Evolutionary conservation across 2,797 vertebrate genomes (phyloP).

Genomic region (Garrulus glandarius): DNA sequence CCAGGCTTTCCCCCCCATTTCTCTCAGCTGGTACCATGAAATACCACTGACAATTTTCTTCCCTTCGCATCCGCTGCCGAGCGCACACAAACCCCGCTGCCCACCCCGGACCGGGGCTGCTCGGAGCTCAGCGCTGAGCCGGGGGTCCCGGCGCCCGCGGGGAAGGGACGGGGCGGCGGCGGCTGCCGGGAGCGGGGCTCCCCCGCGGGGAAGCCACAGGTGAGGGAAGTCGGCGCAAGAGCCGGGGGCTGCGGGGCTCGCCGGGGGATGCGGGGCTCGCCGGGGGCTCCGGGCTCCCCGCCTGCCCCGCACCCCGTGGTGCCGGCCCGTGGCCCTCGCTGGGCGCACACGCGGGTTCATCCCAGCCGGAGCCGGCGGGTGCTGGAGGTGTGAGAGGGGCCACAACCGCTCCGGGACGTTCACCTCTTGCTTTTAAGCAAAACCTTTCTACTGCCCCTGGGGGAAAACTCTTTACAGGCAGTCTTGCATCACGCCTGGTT

Average conservation of each 20-base stretch:
- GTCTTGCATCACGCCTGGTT: constrained; percentile 24
- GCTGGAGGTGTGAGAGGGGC: background rate
- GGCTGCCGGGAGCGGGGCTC: background rate
- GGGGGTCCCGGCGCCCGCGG: background rate
- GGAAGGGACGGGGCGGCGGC: background rate
- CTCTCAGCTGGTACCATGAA: background rate
- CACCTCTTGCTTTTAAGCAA: background rate
- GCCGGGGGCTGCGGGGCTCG: constrained; percentile 70
- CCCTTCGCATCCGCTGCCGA: background rate
- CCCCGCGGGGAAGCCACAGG: background rate
- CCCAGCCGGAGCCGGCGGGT: background rate
- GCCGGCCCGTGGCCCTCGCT: background rate
- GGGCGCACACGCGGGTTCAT: rapidly evolving
- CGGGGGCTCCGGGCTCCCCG: background rate
- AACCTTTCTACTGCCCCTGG: background rate
- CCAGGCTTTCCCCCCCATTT: background rate
- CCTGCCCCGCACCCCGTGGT: rapidly evolving
- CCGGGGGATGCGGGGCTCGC: too few species aligned
- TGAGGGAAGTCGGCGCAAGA: background rate
- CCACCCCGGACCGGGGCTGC: rapidly evolving
- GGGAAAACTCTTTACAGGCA: constrained; percentile 13
- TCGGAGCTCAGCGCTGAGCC: background rate
- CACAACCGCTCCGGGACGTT: background rate
- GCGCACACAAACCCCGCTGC: background rate
- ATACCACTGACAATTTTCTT: rapidly evolving